Conservation (phyloP, 2,888 invertebrate species). For the Agapostemon virescens region DNA sequence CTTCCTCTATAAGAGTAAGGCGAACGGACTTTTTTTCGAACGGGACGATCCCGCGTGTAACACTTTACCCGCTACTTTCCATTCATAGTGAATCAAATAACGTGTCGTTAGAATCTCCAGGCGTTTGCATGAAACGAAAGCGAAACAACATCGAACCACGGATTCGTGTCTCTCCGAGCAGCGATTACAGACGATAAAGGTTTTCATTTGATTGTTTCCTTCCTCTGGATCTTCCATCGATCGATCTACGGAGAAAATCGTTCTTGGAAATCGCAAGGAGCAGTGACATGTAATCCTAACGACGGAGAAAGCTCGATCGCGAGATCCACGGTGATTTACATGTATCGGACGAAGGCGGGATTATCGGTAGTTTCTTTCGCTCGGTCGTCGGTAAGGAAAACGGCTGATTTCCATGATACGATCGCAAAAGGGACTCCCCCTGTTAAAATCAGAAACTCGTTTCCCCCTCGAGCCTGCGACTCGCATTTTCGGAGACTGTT, state of each 20-base stretch:
- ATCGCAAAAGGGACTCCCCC: not conserved
- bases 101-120: not conserved
- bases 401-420: slow-evolving; percentile 23
- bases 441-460: not conserved
- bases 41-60: not conserved
- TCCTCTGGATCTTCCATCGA: not conserved
- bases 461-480: not conserved
- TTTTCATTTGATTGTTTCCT: not conserved
- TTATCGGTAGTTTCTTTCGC: slow-evolving; percentile 17
- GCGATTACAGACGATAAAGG: slow-evolving; percentile 11
- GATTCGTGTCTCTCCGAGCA: not conserved
- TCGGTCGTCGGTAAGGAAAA: not conserved
- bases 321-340: slow-evolving; percentile 42
- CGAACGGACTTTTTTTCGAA: not conserved
- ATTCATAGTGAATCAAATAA: not conserved
- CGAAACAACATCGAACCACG: not conserved
- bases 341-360: slow-evolving; percentile 37
- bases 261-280: slow-evolving; percentile 28
- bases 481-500: not conserved
- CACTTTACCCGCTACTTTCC: not conserved
- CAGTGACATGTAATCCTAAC: slow-evolving; percentile 47
- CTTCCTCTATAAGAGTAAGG: not conserved
- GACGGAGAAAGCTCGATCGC: slow-evolving; percentile 42
- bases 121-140: slow-evolving; percentile 8
- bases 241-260: slow-evolving; percentile 23